Conservation (phyloP, 2,113 vertebrate species). For the Tonatia bakeri region DNA sequence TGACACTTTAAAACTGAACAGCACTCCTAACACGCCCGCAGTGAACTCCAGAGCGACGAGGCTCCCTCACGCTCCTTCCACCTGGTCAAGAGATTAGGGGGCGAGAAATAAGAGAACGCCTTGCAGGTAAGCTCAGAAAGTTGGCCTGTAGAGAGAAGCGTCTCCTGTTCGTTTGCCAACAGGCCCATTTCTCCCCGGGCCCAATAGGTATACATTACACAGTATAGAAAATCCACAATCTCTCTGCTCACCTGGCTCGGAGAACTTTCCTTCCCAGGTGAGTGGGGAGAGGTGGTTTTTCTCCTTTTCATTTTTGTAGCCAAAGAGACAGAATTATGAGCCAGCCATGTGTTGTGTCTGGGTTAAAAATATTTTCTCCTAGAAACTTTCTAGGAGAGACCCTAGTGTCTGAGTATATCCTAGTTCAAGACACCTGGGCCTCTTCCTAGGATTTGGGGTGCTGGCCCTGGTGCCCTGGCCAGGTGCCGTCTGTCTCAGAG, state of each 20-base stretch:
- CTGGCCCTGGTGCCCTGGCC: background rate
- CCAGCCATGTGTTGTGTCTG: constrained; percentile 16
- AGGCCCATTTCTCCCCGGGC: background rate
- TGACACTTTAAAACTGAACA: background rate
- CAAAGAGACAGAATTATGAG: background rate
- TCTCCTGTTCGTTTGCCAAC: background rate
- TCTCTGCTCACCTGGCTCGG: constrained; percentile 4
- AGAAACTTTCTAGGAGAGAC: constrained; percentile 35
- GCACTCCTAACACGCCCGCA: background rate
- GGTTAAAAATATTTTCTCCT: constrained; percentile 56
- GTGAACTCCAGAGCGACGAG: background rate
- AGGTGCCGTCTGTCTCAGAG: background rate
- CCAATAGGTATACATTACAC: background rate
- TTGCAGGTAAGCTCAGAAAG: background rate
- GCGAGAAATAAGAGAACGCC: background rate
- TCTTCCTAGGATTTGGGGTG: background rate
- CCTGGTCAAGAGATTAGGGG: background rate
- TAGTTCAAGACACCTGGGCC: background rate
- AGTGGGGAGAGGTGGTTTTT: constrained; percentile 27
- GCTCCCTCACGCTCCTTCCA: background rate
- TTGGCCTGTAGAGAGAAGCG: background rate
- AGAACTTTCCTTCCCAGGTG: constrained; percentile 34
- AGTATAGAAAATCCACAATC: background rate
- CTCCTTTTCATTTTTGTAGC: background rate
- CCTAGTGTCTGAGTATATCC: background rate